Conservation (phyloP, 2,797 vertebrate genomes). For the Momotus momota region DNA sequence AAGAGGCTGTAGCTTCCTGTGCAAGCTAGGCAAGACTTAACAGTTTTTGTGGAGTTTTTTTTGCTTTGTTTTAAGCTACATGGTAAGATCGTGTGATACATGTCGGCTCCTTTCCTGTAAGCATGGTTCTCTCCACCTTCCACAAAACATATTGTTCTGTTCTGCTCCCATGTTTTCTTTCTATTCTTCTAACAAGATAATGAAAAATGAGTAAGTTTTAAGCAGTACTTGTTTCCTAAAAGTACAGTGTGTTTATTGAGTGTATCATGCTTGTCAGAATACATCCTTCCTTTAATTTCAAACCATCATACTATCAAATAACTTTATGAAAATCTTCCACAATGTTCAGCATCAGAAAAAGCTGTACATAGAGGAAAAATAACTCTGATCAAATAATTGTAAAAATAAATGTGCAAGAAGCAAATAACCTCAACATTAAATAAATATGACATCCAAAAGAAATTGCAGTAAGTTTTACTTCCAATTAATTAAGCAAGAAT, state of each 20-base stretch:
- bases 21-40: background rate
- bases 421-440: background rate
- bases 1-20: conserved; percentile 37
- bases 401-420: background rate
- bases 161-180: background rate
- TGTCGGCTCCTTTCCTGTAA: background rate
- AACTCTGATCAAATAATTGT: background rate
- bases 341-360: background rate
- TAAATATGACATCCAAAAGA: background rate
- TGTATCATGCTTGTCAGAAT: background rate
- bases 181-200: background rate
- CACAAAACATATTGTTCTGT: background rate
- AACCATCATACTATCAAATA: background rate
- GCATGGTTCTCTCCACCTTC: background rate
- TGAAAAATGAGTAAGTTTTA: background rate
- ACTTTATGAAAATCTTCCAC: background rate
- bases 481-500: background rate
- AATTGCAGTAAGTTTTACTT: background rate
- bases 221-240: background rate
- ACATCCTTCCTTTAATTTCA: background rate
- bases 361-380: background rate
- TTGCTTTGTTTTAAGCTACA: background rate
- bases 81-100: background rate
- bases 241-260: background rate
- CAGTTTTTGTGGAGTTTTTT: accelerated